These are phyloP conservation scores for Capreolus pygargus DNA, from an alignment of 2,113 vertebrate species.

Conservation along the genomic window DNA sequence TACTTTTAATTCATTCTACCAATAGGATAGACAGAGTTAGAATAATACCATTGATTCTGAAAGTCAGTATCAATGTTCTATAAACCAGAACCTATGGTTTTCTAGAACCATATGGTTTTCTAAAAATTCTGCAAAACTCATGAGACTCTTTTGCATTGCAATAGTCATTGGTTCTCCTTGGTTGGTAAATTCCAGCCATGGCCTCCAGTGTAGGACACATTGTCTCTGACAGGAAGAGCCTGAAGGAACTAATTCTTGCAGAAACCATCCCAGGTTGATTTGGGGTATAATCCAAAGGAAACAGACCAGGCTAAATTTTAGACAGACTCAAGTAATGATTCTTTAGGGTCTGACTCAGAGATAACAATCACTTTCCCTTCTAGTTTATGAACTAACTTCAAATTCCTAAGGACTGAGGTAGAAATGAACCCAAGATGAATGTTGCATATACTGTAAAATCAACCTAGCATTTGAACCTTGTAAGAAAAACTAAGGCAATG, in stretches of 20 bases:
- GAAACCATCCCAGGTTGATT: conserved; percentile 19
- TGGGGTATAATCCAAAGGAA: conserved; percentile 28
- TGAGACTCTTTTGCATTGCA: not conserved
- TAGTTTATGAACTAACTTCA: not conserved
- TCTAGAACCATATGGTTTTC: not conserved
- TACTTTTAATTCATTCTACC: not conserved
- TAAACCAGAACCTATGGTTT: not conserved
- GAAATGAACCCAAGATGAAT: not conserved
- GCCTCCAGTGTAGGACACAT: not conserved
- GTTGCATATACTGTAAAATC: not conserved
- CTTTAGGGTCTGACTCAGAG: conserved; percentile 11
- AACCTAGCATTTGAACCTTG: not conserved
- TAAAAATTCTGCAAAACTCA: not conserved
- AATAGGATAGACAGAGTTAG: not conserved
- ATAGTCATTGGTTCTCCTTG: not conserved
- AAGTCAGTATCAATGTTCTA: conserved; percentile 1
- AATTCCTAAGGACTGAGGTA: not conserved
- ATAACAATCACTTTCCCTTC: conserved; percentile 4
- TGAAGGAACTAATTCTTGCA: not conserved
- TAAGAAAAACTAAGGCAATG: not conserved
- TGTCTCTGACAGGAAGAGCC: not conserved
- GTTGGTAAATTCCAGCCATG: not conserved
- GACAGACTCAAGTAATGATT: not conserved
- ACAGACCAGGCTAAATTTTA: conserved; percentile 36
- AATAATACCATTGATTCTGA: not conserved